These are phyloP conservation scores for Drosophila neocordata DNA, from an alignment of 1,140 invertebrate genomes.

Conservation along the genomic window DNA sequence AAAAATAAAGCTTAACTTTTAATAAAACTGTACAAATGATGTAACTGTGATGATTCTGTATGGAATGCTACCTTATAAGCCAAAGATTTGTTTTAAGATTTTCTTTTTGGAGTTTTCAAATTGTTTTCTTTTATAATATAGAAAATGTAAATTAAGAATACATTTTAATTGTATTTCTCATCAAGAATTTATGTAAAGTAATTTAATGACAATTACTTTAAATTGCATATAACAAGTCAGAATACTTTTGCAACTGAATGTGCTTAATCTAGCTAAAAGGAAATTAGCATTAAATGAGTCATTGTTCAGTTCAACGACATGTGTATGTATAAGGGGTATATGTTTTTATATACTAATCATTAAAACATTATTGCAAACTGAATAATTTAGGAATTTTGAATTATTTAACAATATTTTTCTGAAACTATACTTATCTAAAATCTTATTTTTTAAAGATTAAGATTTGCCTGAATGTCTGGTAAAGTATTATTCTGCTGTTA, in stretches of 20 bases:
- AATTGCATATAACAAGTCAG: neutral
- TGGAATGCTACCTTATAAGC: no score
- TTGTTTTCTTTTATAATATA: no score
- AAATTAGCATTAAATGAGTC: neutral
- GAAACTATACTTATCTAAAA: no score
- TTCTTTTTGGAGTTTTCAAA: no score
- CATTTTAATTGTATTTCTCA: no score
- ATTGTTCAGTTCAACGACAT: neutral
- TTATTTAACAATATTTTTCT: no score
- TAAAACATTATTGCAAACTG: neutral
- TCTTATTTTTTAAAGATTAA: neutral
- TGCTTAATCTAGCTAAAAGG: neutral
- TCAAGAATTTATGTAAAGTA: no score
- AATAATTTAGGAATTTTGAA: neutral
- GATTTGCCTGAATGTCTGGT: slow-evolving; percentile 33
- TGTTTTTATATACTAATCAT: neutral
- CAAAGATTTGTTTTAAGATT: no score
- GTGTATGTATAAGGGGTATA: neutral
- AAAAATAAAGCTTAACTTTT: neutral
- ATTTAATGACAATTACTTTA: neutral
- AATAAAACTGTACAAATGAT: no score
- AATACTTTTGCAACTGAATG: neutral
- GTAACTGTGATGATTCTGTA: no score
- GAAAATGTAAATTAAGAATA: no score
- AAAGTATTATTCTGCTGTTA: slow-evolving; percentile 21